These are phyloP conservation scores for Oxyteleia sp. DNA, from an alignment of 2,888 invertebrate genomes.

Conservation along the genomic window DNA sequence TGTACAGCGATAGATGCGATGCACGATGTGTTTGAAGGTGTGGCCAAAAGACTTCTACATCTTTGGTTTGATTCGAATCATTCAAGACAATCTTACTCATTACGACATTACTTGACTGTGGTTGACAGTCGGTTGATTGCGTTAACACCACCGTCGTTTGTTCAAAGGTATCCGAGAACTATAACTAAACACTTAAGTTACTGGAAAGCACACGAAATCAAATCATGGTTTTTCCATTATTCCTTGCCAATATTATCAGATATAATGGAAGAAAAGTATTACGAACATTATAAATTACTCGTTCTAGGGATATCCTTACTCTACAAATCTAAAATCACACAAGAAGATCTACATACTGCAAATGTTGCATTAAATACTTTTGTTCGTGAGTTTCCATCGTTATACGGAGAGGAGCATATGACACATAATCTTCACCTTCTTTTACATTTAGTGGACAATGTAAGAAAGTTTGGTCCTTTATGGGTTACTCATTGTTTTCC, in stretches of 20 bases:
- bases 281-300: slow-evolving; percentile 44
- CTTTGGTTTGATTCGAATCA: slow-evolving; percentile 55
- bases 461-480: slow-evolving; percentile 48
- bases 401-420: slow-evolving; percentile 25
- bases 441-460: slow-evolving; percentile 7
- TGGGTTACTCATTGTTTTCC: slow-evolving; percentile 64
- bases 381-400: slow-evolving; percentile 5
- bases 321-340: slow-evolving; percentile 16
- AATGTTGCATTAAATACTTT: slow-evolving; percentile 2
- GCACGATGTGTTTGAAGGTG: slow-evolving; percentile 68
- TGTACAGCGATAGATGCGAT: slow-evolving; percentile 60
- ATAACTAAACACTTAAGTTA: slow-evolving; percentile 54
- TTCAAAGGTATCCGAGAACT: slow-evolving; percentile 47
- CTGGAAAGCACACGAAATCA: slow-evolving; percentile 64
- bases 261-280: slow-evolving; percentile 36
- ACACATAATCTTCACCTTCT: slow-evolving; percentile 24
- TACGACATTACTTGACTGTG: slow-evolving; percentile 10
- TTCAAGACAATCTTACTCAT: slow-evolving; percentile 38
- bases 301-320: slow-evolving; percentile 49
- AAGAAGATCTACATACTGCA: slow-evolving; percentile 23
- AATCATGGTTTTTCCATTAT: slow-evolving; percentile 63
- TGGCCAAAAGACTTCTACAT: slow-evolving; percentile 28
- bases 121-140: slow-evolving; percentile 34
- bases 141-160: slow-evolving; percentile 43
- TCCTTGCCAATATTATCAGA: slow-evolving; percentile 37